Evolutionary conservation across 2,797 vertebrate species (phyloP), one percentile per base, ranked within the genome.

Genomic region (Karalla daura): DNA sequence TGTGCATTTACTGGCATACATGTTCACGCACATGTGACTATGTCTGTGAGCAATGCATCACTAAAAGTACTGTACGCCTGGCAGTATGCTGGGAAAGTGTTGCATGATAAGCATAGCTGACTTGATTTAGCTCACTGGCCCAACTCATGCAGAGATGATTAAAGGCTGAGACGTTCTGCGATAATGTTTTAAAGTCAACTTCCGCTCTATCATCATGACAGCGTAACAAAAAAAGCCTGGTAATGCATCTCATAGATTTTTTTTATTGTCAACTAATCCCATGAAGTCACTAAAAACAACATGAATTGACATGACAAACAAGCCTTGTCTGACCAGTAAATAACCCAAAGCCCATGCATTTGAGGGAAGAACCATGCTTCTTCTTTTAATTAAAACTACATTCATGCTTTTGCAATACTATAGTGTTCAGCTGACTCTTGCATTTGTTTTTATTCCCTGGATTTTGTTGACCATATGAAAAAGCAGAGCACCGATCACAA

Each of bases 31-130:
- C 7, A 3, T 40, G 32, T 45, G 23, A 21, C 20, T 61, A 23
- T 59, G 46, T 62, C 30, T 35, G 8, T 59, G 64, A 46, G 58
- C 44, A 72, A 63, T 73, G 39, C 37, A 15, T 49, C 47, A 51
- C 46, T 41, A 44, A 63, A 53, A 66, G 63, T 78, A 32, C 36
- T 51, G 55, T 65, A 78, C 70, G 63, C 36, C 58, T 30, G 71
- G 49, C 33, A 46, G 46, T 58, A 28, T 40, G 51, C 56, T 53
- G 52, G 46, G 62, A 76, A 74, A 80, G 76, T 66, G 67, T 84
- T 40, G 7, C 9, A 46, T 65, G 62, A 39, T 66, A 71, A 62
- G 52, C 55, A 51, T 18, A 43, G 27, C 7, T 51, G 12, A 39
- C 24, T 36, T 40, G 21, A 65, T 60, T 74, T n/a, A 41, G 24